Base-by-base conservation (phyloP, 2,113 vertebrate species). In the Carettochelys insculpta region DNA sequence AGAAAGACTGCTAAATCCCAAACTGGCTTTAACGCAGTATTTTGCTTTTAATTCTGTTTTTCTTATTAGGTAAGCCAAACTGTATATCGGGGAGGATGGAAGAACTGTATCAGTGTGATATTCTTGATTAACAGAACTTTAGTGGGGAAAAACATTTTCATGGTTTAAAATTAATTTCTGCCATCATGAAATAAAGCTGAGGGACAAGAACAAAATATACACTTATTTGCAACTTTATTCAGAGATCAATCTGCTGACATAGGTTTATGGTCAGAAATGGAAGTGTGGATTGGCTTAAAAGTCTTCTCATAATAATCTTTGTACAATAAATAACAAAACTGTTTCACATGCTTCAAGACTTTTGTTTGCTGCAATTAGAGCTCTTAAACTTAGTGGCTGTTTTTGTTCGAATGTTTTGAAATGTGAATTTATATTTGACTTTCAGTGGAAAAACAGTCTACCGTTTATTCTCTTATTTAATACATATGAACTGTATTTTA, bases 121-220 rank as follows among this genome's bases (percentile, higher is more conserved):
- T 77, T 68, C 65, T 27, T 68, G 5, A 10, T 50, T 10, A 61
- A 41, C 22, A 45, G 41, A 75, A 75, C 41, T 25, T 43, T 75
- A 45, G 41, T 43, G 41, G 71, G 22, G 41, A 27, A 65, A 2
- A 2, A 0, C 43, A 78, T n/a, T 78, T 17, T 0, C 0, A 8
- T 71, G n/a, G 58, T 87, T 77, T 29, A 90, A 84, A 12, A 25
- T 80, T 86, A 17, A 6, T 13, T 61, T 73, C 73, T 51, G 3
- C 41, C 47, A 2, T 71, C 80, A 38, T 68, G 45, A 77, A 83
- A 52, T 58, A 4, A 5, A 2, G 65, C 8, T 51, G n/a, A 29
- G 68, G 19, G 5, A 12, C 4, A 29, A 43, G 13, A 50, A 81
- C 6, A 77, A 71, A 83, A 45, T 6, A 5, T 17, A 4, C 65